Evolutionary conservation across 2,797 vertebrate genomes (phyloP), one percentile per base, ranked within the genome.

Genomic region (Sebastiscus tertius): DNA sequence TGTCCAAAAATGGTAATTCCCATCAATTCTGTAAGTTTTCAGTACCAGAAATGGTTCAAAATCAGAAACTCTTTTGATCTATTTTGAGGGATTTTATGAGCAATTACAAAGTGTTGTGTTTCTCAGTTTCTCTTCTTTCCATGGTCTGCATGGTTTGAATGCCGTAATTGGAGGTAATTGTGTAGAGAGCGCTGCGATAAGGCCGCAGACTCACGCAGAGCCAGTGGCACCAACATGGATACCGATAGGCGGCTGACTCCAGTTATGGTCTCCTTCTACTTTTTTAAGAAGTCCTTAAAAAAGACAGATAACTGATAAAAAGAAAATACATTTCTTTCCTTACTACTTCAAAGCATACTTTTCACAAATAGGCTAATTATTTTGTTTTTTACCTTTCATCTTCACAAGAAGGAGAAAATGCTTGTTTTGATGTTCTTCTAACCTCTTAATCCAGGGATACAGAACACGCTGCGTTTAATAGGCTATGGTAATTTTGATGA

Each of bases 361-460:
- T 78, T 89, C 80, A 81, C 87, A 94, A 94, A 92, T 88, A 92
- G 82, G 87, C 92, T 92, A 84, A 95, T 93, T 94, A 93, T 93
- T 91, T 93, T 84, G 84, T 90, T 90, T 90, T 91, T 79, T 79
- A 87, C 79, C 91, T 94, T 94, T 94, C 91, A 93, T 94, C 93
- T 93, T 20, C 84, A 18, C 42, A 58, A 61, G 85, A 68, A 63
- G 85, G 72, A 78, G 75, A 84, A 84, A 90, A 88, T 79, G 72
- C 81, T 91, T 89, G 86, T 93, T 93, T 94, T 94, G 92, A 94
- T 90, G 90, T 94, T 89, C 85, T 70, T 60, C 77, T 92, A 92
- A 91, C 92, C 90, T 93, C 88, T 80, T 70, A 77, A 82, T 88
- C 82, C 82, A 70, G 66, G 73, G 82, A 89, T 82, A 42, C 78